Conservation (phyloP, 1,140 invertebrate genomes). For the Pantala flavescens region DNA sequence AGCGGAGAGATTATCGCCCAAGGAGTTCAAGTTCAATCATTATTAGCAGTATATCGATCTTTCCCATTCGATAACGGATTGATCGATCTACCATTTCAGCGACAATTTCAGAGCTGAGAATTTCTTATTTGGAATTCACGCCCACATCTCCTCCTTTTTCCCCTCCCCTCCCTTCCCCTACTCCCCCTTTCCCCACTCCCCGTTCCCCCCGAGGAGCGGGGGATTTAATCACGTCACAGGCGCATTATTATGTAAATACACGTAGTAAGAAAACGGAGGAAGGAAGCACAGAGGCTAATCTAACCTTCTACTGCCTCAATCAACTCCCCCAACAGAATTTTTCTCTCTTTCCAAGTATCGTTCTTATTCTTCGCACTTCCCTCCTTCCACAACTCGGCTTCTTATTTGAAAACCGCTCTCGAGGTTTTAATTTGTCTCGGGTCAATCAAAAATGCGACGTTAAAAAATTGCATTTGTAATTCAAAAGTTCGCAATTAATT, state of each 20-base stretch:
- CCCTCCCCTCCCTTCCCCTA: not conserved
- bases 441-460: too few species aligned
- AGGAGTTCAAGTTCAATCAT: too few species aligned
- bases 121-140: not conserved
- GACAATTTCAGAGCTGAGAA: not conserved
- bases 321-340: not conserved
- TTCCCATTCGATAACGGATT: too few species aligned
- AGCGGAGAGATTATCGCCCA: too few species aligned
- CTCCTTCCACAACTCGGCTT: not conserved
- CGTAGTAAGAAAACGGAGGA: not conserved
- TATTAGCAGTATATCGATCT: too few species aligned
- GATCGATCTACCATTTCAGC: too few species aligned
- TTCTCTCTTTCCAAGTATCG: not conserved
- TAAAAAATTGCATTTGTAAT: too few species aligned
- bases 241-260: conserved; percentile 10
- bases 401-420: too few species aligned
- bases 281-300: not conserved
- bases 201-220: not conserved
- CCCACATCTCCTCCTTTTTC: not conserved
- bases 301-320: conserved; percentile 5
- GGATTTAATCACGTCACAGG: conserved; percentile 1
- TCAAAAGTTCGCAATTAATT: too few species aligned
- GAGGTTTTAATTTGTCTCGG: too few species aligned
- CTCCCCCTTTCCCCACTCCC: not conserved
- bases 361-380: not conserved